phyloP scores from a whole-genome alignment of 2,113 vertebrate genomes.

The Ariopsis seemanni region DNA sequence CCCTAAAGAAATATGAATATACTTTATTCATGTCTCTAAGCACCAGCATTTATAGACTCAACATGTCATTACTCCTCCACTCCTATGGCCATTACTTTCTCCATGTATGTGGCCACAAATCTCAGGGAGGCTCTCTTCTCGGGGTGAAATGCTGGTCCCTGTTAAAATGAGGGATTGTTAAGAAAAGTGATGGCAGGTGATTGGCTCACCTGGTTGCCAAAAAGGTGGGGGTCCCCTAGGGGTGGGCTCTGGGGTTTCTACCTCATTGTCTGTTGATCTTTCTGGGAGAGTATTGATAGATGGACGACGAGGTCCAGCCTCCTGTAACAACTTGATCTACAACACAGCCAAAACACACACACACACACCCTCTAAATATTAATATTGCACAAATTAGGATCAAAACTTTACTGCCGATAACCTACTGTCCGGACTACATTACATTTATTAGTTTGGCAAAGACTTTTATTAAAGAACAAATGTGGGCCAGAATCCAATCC shows the following conservation, averaged over 20 bases:
- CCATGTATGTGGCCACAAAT: conserved; percentile 27
- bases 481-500: neutral
- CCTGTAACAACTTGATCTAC: conserved; percentile 81
- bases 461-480: neutral
- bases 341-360: conserved; percentile 18
- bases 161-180: conserved; percentile 8
- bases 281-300: conserved; percentile 72
- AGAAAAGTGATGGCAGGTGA: conserved; percentile 22
- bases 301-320: conserved; percentile 48
- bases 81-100: conserved; percentile 30
- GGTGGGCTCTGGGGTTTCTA: conserved; percentile 77
- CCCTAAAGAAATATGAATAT: conserved; percentile 32
- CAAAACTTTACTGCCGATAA: neutral
- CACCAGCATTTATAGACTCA: conserved; percentile 40
- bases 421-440: neutral
- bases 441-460: conserved; percentile 11
- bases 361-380: neutral
- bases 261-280: conserved; percentile 76
- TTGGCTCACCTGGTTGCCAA: conserved; percentile 38
- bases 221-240: conserved; percentile 67
- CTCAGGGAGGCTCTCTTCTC: conserved; percentile 15
- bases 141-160: conserved; percentile 10
- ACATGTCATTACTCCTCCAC: conserved; percentile 40
- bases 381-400: neutral
- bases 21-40: conserved; percentile 27